These are phyloP conservation scores for Opisthocomus hoazin DNA, from an alignment of 2,113 vertebrate genomes.

Conservation along the genomic window DNA sequence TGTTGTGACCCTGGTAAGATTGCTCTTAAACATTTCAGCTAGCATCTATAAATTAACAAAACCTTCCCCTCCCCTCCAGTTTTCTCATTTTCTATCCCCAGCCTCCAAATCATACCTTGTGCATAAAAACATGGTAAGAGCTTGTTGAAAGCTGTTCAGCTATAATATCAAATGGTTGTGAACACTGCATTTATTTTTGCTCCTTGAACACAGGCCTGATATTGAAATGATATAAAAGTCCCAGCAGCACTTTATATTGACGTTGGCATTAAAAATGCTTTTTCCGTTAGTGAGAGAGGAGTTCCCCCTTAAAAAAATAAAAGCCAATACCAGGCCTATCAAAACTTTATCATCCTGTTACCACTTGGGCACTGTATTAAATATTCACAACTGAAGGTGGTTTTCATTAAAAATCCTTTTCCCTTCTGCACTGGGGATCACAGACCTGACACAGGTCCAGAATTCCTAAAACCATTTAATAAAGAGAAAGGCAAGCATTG, in stretches of 20 bases:
- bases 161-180: slow-evolving; percentile 40
- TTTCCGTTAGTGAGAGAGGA: slow-evolving; percentile 46
- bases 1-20: background rate
- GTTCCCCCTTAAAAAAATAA: slow-evolving; percentile 60
- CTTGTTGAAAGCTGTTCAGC: slow-evolving; percentile 36
- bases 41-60: slow-evolving; percentile 19
- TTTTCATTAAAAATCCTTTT: slow-evolving; percentile 64
- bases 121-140: slow-evolving; percentile 44
- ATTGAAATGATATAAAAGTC: slow-evolving; percentile 60
- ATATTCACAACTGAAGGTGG: slow-evolving; percentile 41
- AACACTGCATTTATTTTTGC: slow-evolving; percentile 47
- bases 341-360: slow-evolving; percentile 61
- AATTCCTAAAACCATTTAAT: background rate
- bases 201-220: slow-evolving; percentile 43
- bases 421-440: background rate
- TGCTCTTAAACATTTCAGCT: slow-evolving; percentile 30
- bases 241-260: slow-evolving; percentile 60
- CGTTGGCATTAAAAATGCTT: slow-evolving; percentile 63
- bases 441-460: background rate
- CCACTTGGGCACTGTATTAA: slow-evolving; percentile 37
- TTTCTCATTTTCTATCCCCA: slow-evolving; percentile 10
- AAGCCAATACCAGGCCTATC: slow-evolving; percentile 51
- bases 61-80: background rate
- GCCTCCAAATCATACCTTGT: slow-evolving; percentile 16
- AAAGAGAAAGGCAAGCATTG: background rate